phyloP scores from a whole-genome alignment of 2,888 invertebrate species.

The Xestia ashworthii region DNA sequence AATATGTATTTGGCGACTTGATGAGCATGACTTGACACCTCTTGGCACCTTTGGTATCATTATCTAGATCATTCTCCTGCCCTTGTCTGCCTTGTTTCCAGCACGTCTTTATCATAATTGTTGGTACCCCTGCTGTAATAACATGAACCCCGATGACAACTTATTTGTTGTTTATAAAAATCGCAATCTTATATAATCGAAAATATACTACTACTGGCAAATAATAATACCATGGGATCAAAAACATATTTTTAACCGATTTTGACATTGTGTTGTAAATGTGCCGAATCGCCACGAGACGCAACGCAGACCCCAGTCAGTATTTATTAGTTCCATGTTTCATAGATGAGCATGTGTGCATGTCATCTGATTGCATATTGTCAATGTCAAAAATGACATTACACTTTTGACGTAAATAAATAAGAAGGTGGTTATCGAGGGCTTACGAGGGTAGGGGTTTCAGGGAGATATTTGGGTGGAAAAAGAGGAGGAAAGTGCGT shows the following conservation, averaged over 20 bases:
- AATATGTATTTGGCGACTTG: not conserved
- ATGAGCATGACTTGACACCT: not conserved
- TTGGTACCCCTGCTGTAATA: not conserved
- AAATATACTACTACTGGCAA: too few species aligned
- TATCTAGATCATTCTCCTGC: not conserved
- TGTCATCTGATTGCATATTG: not conserved
- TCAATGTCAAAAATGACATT: slow-evolving; percentile 37
- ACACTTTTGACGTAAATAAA: slow-evolving; percentile 36
- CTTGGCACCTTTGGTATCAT: not conserved
- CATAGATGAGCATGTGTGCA: not conserved
- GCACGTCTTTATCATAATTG: not conserved
- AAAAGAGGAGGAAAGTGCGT: slow-evolving; percentile 61
- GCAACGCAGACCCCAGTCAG: not conserved
- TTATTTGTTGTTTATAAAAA: too few species aligned
- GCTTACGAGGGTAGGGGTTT: slow-evolving; percentile 57
- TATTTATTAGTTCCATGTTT: not conserved
- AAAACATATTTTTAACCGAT: not conserved
- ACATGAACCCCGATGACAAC: too few species aligned
- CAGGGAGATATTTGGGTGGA: slow-evolving; percentile 61
- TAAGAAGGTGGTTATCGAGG: slow-evolving; percentile 32
- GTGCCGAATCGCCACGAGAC: not conserved
- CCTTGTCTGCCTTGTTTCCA: not conserved
- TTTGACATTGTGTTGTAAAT: not conserved
- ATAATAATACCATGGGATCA: too few species aligned
- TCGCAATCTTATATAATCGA: too few species aligned